phyloP scores from a whole-genome alignment of 1,140 invertebrate species.

The Cydia fagiglandana region DNA sequence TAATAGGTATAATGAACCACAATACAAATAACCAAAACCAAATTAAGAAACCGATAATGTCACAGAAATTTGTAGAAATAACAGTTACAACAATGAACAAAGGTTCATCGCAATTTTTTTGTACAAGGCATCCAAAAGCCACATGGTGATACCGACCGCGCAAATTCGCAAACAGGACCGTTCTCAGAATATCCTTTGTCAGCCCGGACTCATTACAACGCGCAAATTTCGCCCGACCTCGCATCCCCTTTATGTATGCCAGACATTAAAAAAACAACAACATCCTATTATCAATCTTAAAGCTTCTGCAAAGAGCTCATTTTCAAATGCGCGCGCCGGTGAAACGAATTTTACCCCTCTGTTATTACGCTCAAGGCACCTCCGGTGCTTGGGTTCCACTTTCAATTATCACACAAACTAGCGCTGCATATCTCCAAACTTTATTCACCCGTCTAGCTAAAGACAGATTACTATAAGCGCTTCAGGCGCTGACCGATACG shows the following conservation, averaged over 20 bases:
- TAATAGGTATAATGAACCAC: neutral
- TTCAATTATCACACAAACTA: conserved; percentile 40
- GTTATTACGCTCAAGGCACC: conserved; percentile 54
- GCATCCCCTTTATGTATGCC: conserved; percentile 69
- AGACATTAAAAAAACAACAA: conserved; percentile 45
- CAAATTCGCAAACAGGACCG: conserved; percentile 66
- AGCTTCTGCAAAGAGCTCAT: conserved; percentile 15
- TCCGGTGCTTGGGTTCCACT: conserved; percentile 49
- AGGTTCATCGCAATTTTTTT: conserved; percentile 24
- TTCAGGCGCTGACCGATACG: conserved; percentile 40
- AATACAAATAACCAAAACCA: neutral
- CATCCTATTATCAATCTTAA: conserved; percentile 40
- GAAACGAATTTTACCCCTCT: conserved; percentile 62
- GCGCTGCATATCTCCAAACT: conserved; percentile 39
- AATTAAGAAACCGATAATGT: neutral
- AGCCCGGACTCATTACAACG: conserved; percentile 55
- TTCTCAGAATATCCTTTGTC: conserved; percentile 72
- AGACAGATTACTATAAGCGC: conserved; percentile 43
- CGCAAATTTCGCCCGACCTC: conserved; percentile 66
- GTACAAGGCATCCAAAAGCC: conserved; percentile 38
- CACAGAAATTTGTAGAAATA: neutral
- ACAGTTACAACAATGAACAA: neutral
- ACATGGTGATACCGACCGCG: conserved; percentile 52
- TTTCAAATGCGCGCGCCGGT: conserved; percentile 34
- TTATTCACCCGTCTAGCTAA: neutral